These are phyloP conservation scores for Pomacea canaliculata DNA, from an alignment of 2,888 invertebrate genomes.

Conservation along the genomic window DNA sequence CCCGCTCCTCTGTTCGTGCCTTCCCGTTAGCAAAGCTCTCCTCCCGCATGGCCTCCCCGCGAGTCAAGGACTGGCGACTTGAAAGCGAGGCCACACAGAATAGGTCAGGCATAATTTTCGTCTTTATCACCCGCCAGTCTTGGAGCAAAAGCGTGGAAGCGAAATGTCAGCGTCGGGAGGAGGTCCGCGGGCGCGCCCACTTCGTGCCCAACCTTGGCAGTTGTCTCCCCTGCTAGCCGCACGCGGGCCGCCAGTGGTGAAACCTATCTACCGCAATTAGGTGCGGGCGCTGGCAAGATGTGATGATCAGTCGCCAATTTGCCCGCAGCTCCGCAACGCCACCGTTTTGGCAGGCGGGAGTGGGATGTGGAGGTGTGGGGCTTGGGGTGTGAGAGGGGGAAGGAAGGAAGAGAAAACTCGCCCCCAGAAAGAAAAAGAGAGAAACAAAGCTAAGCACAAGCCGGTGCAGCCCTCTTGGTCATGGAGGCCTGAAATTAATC, in stretches of 20 bases:
- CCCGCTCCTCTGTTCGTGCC: no score
- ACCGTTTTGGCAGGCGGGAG: neutral
- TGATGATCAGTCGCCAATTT: constrained; percentile 4
- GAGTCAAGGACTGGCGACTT: no score
- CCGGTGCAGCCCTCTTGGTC: no score
- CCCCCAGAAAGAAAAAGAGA: no score
- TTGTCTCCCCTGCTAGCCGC: no score
- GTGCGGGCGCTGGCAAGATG: constrained; percentile 1
- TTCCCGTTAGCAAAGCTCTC: no score
- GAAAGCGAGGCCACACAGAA: no score
- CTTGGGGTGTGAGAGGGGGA: no score
- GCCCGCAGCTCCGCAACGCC: neutral
- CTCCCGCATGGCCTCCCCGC: no score
- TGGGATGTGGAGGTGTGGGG: neutral
- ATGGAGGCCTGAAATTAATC: constrained; percentile 21
- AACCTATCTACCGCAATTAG: constrained; percentile 3
- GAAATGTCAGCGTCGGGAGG: neutral
- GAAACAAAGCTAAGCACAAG: no score
- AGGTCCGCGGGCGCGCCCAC: neutral
- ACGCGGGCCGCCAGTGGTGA: neutral
- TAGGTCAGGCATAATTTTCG: no score
- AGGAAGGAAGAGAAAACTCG: no score
- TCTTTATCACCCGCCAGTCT: neutral
- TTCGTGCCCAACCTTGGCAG: neutral
- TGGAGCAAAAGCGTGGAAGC: neutral